Evolutionary conservation across 1,140 invertebrate genomes (phyloP), one percentile per base, ranked within the genome.

Genomic region (Meloidogyne hapla): DNA sequence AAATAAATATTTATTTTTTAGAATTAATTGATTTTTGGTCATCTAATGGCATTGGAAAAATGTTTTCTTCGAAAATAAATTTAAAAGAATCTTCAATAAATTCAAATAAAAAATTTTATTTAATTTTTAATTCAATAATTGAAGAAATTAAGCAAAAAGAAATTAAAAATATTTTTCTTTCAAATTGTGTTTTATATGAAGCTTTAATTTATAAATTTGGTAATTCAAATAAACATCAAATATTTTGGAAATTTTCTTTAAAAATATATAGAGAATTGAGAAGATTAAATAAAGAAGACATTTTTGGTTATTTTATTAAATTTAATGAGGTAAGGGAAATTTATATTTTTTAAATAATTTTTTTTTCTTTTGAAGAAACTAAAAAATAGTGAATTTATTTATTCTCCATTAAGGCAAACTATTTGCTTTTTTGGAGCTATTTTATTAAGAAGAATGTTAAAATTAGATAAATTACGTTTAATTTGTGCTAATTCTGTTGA

Each of bases 151-250:
- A 45, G 13, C 26, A 74, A 77, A n/a, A 63, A 10, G 23, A 62
- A 48, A 62, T 26, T 61, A 42, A 68, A 28, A 23, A 28, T 23
- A 68, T 25, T 66, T 74, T 45, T n/a, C 38, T 42, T 18, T 45
- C 45, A 13, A 77, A 28, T 63, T 77, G 45, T 63, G 21, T n/a
- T 28, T 28, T 78, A 5, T 78, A 72, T 48, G 77, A 78, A 13
- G 75, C 76, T 33, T 38, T 78, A 33, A 45, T 64, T 33, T 78
- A 78, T 56, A 78, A 80, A 72, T 78, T 79, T 38, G 77, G 77
- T 15, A 26, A 40, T 15, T 78, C 77, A n/a, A 79, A 78, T 80
- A 80, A 75, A 26, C 77, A 78, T 21, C 77, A 78, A 45, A 78
- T 77, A 48, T 78, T 79, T 48, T 78, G 77, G 77, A 69, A 67